A percentile compares a stretch with the other conserved stretches of the same genome.
phyloP scores from a whole-genome alignment of 2,888 invertebrate species.

The Pantelozetes paolii region DNA sequence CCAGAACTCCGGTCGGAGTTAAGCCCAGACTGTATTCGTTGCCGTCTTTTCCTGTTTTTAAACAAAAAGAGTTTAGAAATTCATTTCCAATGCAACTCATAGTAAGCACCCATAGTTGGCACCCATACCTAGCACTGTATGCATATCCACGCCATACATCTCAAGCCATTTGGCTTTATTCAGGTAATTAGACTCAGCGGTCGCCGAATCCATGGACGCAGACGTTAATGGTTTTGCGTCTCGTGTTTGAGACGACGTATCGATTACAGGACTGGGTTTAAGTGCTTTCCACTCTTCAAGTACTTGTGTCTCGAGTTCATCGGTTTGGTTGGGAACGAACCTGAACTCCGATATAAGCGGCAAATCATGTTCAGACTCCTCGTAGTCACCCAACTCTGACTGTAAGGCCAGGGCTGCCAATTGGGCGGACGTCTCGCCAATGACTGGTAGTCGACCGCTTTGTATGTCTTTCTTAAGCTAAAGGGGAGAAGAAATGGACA shows the following conservation, averaged over 20 bases:
- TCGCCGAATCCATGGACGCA: conserved; percentile 58
- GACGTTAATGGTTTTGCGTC: conserved; percentile 16
- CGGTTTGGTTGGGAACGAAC: conserved; percentile 92
- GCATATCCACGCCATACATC: conserved; percentile 96
- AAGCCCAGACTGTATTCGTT: conserved; percentile 92
- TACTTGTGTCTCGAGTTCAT: conserved; percentile 91
- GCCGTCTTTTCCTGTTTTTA: conserved; percentile 67
- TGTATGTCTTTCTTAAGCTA: conserved; percentile 84
- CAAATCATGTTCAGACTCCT: conserved; percentile 83
- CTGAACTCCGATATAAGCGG: conserved; percentile 96
- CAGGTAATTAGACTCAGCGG: conserved; percentile 83
- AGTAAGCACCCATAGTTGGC: background rate
- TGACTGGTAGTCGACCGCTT: conserved; percentile 82
- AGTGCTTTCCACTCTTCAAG: conserved; percentile 75
- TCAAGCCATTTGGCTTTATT: conserved; percentile 86
- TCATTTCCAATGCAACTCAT: background rate
- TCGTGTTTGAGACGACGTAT: conserved; percentile 19
- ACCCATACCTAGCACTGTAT: conserved; percentile 72
- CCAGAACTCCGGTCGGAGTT: conserved; percentile 96
- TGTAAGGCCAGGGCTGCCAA: conserved; percentile 86
- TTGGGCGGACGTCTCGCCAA: conserved; percentile 79
- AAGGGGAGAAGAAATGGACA: conserved; percentile 24
- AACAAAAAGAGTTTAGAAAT: background rate
- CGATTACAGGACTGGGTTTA: conserved; percentile 44
- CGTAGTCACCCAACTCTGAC: conserved; percentile 97